Percentiles rank a stretch among this genome's conserved stretches.
These are phyloP conservation scores for Aphis craccivora DNA, from an alignment of 1,140 invertebrate genomes.

Conservation along the genomic window DNA sequence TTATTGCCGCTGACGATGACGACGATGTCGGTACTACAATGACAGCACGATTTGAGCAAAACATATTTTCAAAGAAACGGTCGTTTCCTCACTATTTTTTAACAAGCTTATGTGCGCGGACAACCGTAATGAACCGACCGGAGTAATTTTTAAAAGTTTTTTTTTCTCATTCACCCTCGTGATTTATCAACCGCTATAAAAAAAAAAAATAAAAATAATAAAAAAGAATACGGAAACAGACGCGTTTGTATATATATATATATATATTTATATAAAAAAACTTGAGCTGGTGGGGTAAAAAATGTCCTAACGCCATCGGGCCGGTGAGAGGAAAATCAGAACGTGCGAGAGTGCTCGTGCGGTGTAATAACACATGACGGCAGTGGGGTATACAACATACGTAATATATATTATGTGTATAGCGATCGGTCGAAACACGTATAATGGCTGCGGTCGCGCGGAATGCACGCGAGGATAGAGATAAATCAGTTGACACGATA, in stretches of 20 bases:
- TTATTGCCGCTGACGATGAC: background rate
- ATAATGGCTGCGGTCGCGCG: background rate
- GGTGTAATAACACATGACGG: background rate
- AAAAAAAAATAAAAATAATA: background rate
- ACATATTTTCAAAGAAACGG: constrained; percentile 28
- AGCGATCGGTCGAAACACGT: background rate
- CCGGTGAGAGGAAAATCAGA: background rate
- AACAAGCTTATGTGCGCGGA: background rate
- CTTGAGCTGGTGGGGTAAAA: background rate
- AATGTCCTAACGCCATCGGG: background rate
- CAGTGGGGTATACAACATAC: background rate
- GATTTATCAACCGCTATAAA: constrained; percentile 1
- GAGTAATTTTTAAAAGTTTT: background rate
- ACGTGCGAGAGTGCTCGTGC: background rate
- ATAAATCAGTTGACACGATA: constrained; percentile 26
- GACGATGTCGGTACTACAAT: too few species aligned
- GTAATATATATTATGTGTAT: background rate
- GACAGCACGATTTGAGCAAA: background rate
- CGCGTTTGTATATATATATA: background rate
- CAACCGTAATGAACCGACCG: background rate
- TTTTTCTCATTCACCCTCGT: background rate
- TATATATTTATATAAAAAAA: background rate
- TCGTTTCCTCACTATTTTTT: constrained; percentile 19
- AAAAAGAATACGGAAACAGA: background rate
- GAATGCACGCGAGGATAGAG: background rate